Evolutionary conservation across 2,888 invertebrate genomes (phyloP).

Genomic region (Phrixothrix hirtus): DNA sequence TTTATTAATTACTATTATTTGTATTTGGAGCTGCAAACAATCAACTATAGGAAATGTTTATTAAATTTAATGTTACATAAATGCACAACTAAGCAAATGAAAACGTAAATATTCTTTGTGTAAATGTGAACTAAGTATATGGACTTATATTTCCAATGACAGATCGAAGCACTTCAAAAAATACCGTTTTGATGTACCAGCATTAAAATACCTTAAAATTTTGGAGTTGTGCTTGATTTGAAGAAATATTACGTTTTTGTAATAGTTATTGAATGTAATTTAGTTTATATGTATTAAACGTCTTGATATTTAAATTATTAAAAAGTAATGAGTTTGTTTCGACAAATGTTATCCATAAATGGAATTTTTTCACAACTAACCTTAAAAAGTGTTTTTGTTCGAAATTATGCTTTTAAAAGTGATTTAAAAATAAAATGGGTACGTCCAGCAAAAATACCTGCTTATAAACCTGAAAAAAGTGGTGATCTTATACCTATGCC

Average conservation of each 20-base stretch:
- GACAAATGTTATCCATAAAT: neutral
- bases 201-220: too few species aligned
- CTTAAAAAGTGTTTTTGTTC: neutral
- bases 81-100: too few species aligned
- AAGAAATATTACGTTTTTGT: neutral
- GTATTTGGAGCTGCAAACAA: too few species aligned
- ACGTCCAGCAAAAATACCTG: conserved; percentile 69
- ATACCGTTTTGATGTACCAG: too few species aligned
- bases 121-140: too few species aligned
- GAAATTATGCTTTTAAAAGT: conserved; percentile 65
- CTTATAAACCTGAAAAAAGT: conserved; percentile 67
- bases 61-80: too few species aligned
- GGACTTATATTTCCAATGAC: too few species aligned
- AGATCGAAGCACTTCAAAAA: too few species aligned
- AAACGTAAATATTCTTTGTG: too few species aligned
- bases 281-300: neutral
- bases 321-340: too few species aligned
- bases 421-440: conserved; percentile 79
- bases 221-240: neutral
- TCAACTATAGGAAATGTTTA: too few species aligned
- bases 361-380: neutral
- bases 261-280: neutral
- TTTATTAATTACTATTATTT: too few species aligned
- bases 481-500: conserved; percentile 69
- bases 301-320: conserved; percentile 3